These are phyloP conservation scores for Tokudaia tokunoshimensis DNA, from an alignment of 2,797 vertebrate genomes.

Conservation along the genomic window DNA sequence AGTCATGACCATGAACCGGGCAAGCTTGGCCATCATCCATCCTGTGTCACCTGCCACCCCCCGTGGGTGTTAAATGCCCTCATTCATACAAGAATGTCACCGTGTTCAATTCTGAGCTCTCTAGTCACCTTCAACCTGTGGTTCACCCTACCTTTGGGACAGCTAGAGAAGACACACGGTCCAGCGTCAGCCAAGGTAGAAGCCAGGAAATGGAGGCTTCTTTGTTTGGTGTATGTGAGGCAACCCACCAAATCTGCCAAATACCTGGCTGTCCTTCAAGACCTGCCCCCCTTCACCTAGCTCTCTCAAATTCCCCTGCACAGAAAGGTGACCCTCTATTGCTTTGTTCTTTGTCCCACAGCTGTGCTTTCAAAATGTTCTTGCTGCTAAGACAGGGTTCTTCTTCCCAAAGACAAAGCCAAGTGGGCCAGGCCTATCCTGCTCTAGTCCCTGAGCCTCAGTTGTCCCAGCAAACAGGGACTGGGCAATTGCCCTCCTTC, in stretches of 20 bases:
- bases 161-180: not conserved
- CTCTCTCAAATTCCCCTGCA: not conserved
- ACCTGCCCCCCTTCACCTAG: not conserved
- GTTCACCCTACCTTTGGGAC: not conserved
- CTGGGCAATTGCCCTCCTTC: not conserved
- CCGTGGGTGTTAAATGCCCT: not conserved
- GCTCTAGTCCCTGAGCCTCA: not conserved
- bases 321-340: fast-evolving
- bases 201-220: fast-evolving
- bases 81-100: not conserved
- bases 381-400: not conserved
- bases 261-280: not conserved
- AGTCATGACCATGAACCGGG: fast-evolving
- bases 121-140: not conserved
- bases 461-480: not conserved
- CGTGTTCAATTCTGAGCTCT: not conserved
- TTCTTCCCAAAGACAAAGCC: not conserved
- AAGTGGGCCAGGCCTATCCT: fast-evolving
- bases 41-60: not conserved
- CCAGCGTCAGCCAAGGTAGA: not conserved
- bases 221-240: too few species aligned
- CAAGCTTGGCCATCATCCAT: fast-evolving
- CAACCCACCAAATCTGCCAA: fast-evolving
- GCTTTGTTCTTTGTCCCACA: not conserved
- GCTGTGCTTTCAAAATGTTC: not conserved